Conservation (phyloP, 2,888 invertebrate species). For the Microctonus brassicae region DNA sequence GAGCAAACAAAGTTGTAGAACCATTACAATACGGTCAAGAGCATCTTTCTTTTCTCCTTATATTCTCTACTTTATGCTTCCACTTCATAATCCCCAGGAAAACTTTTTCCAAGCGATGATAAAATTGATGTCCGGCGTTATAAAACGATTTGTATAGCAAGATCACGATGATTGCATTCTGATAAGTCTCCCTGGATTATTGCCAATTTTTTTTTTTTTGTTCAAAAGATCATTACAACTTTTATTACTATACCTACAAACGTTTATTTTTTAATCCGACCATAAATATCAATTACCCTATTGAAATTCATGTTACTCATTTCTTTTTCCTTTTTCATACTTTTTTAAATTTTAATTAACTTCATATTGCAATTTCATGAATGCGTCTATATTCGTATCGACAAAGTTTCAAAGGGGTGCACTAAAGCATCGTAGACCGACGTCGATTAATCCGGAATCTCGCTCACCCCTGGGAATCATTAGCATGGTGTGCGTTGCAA, state of each 20-base stretch:
- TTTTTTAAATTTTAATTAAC: background rate
- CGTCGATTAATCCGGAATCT: constrained; percentile 62
- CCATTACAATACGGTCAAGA: constrained; percentile 51
- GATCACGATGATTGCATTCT: constrained; percentile 17
- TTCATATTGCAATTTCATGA: background rate
- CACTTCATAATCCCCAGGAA: constrained; percentile 38
- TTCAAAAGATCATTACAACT: constrained; percentile 14
- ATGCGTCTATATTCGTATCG: constrained; percentile 1
- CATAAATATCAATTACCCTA: background rate
- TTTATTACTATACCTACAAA: background rate
- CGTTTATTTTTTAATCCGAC: background rate
- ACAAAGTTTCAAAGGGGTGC: constrained; percentile 9
- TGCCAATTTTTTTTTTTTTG: constrained; percentile 22
- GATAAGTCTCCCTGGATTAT: constrained; percentile 44
- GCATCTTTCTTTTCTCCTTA: constrained; percentile 31
- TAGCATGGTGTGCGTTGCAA: constrained; percentile 47
- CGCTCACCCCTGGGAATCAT: constrained; percentile 63
- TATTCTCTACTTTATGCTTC: constrained; percentile 27
- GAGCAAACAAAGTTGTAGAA: constrained; percentile 57
- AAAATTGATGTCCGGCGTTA: constrained; percentile 43
- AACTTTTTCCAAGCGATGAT: constrained; percentile 41
- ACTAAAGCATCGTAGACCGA: constrained; percentile 44
- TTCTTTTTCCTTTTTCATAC: too few species aligned
- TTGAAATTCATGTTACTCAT: background rate
- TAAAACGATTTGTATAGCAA: constrained; percentile 33